Conservation (phyloP, 2,113 vertebrate genomes). For the Silurus glanis region DNA sequence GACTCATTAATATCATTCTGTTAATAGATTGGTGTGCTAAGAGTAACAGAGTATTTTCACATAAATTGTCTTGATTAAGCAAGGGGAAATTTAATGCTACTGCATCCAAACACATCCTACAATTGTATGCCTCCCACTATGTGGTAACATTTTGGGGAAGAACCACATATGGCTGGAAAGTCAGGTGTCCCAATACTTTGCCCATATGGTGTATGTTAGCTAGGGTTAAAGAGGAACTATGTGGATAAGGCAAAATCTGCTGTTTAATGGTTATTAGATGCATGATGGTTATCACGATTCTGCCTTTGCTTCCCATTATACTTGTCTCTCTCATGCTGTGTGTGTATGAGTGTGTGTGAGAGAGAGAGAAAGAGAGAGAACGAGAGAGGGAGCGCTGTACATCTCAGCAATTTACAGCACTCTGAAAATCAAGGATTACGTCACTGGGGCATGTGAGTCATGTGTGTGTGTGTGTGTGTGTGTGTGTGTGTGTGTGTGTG, state of each 20-base stretch:
- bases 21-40: no score
- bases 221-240: not conserved
- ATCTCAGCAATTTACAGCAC: slow-evolving; percentile 45
- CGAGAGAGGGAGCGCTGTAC: slow-evolving; percentile 24
- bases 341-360: slow-evolving; percentile 6
- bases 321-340: not conserved
- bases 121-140: no score
- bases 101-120: no score
- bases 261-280: not conserved
- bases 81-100: no score
- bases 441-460: slow-evolving; percentile 31
- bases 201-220: not conserved
- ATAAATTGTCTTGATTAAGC: no score
- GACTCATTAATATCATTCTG: no score
- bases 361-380: not conserved
- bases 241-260: not conserved
- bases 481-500: slow-evolving; percentile 21
- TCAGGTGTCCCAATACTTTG: no score
- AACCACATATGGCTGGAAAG: no score
- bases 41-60: no score
- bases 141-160: no score
- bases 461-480: slow-evolving; percentile 1
- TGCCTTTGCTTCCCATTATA: not conserved
- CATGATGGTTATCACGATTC: not conserved
- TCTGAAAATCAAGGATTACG: slow-evolving; percentile 44